A percentile compares a stretch with the other conserved stretches of the same genome.
phyloP scores from a whole-genome alignment of 2,888 invertebrate species.

The Cataglyphis rosenhaueri region DNA sequence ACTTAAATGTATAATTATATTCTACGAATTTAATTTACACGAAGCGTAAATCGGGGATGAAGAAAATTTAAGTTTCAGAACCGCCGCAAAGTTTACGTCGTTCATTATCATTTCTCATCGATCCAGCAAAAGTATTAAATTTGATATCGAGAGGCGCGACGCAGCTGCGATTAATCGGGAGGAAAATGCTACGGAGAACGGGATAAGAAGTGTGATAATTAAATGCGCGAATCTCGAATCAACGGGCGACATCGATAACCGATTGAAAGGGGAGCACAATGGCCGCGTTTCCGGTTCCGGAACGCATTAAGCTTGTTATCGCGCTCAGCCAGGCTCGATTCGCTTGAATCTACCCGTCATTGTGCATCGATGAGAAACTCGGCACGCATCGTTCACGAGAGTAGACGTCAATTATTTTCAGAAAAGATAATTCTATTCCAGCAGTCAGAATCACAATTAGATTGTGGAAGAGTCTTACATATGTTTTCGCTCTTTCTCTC shows the following conservation, averaged over 20 bases:
- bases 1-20: constrained; percentile 27
- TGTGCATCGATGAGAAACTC: constrained; percentile 54
- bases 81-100: constrained; percentile 26
- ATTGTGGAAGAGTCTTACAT: background rate
- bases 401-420: constrained; percentile 40
- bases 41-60: background rate
- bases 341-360: constrained; percentile 62
- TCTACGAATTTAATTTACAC: constrained; percentile 23
- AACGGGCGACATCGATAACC: constrained; percentile 63
- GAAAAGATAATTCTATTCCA: constrained; percentile 27
- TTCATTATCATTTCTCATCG: constrained; percentile 34
- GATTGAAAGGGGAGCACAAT: constrained; percentile 59
- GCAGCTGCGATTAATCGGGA: constrained; percentile 37
- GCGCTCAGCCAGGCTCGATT: constrained; percentile 68
- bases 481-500: background rate
- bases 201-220: constrained; percentile 53
- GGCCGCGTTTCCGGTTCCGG: constrained; percentile 69
- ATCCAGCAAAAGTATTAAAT: constrained; percentile 29
- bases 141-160: constrained; percentile 23
- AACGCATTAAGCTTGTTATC: constrained; percentile 71
- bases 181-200: constrained; percentile 37
- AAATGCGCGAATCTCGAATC: constrained; percentile 56
- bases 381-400: constrained; percentile 37
- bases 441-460: constrained; percentile 9
- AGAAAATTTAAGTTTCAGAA: constrained; percentile 26